A percentile compares a stretch with the other conserved stretches of the same genome.
Conservation (phyloP, 2,888 invertebrate genomes). For the Litoditis marina region DNA sequence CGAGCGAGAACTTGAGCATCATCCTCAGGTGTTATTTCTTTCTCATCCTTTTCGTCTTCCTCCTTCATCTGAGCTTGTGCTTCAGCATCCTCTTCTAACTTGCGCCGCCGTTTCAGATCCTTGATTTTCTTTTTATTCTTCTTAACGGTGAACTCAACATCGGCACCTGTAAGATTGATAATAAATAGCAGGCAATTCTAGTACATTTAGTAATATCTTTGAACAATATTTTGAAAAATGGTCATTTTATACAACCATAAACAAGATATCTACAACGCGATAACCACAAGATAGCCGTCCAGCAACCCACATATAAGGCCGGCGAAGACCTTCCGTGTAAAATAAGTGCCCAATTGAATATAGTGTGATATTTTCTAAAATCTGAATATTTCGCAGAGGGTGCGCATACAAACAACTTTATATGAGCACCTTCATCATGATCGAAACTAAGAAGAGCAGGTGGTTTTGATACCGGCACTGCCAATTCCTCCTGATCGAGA, state of each 20-base stretch:
- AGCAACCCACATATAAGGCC: too few species aligned
- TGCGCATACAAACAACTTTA: not conserved
- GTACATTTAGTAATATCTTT: not conserved
- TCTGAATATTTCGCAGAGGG: too few species aligned
- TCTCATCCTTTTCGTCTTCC: constrained; percentile 20
- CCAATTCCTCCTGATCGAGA: constrained; percentile 7
- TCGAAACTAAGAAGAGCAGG: constrained; percentile 48
- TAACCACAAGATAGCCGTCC: too few species aligned
- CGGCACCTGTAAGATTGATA: constrained; percentile 7
- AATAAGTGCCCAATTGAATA: constrained; percentile 9
- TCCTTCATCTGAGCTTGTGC: constrained; percentile 13
- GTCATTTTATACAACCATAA: too few species aligned
- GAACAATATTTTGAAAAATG: not conserved
- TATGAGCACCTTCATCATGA: constrained; percentile 43
- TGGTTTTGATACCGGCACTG: constrained; percentile 11
- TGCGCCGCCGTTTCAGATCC: constrained; percentile 38
- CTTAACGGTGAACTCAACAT: constrained; percentile 46
- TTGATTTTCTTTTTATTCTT: constrained; percentile 47
- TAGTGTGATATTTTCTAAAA: too few species aligned
- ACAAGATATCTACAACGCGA: too few species aligned
- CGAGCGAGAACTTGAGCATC: not conserved
- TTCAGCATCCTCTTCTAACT: constrained; percentile 34
- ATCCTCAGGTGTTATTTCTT: not conserved
- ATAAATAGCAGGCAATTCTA: not conserved
- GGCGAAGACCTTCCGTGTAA: too few species aligned